These are phyloP conservation scores for Mythimna impura DNA, from an alignment of 2,888 invertebrate species.

Conservation along the genomic window DNA sequence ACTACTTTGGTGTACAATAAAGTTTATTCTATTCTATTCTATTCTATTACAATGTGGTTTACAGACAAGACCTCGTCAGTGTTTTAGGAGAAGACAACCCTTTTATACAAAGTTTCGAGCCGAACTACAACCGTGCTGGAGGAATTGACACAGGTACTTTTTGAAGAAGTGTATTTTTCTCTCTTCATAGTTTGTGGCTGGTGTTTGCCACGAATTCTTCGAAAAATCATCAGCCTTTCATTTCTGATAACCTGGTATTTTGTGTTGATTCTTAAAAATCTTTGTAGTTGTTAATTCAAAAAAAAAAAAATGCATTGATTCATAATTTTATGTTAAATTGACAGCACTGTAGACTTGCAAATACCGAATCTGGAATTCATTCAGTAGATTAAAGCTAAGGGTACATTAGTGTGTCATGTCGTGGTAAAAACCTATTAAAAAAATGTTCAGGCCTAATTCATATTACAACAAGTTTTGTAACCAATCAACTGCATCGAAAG, in stretches of 20 bases:
- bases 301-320: background rate
- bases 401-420: no score
- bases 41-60: no score
- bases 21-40: no score
- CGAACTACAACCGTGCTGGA: slow-evolving; percentile 85
- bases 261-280: background rate
- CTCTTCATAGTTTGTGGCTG: background rate
- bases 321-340: background rate
- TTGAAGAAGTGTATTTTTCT: background rate
- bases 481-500: no score
- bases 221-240: no score
- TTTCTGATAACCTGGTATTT: background rate
- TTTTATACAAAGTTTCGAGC: slow-evolving; percentile 88
- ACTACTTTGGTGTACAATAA: no score
- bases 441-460: no score
- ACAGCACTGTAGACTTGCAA: background rate
- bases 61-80: slow-evolving; percentile 87
- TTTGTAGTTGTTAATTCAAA: background rate
- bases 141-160: slow-evolving; percentile 84
- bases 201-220: background rate
- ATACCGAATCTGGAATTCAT: background rate
- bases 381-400: background rate
- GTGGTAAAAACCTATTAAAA: no score
- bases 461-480: no score
- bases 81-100: slow-evolving; percentile 90